phyloP scores from a whole-genome alignment of 2,113 vertebrate genomes.

The Thryonomys swinderianus region DNA sequence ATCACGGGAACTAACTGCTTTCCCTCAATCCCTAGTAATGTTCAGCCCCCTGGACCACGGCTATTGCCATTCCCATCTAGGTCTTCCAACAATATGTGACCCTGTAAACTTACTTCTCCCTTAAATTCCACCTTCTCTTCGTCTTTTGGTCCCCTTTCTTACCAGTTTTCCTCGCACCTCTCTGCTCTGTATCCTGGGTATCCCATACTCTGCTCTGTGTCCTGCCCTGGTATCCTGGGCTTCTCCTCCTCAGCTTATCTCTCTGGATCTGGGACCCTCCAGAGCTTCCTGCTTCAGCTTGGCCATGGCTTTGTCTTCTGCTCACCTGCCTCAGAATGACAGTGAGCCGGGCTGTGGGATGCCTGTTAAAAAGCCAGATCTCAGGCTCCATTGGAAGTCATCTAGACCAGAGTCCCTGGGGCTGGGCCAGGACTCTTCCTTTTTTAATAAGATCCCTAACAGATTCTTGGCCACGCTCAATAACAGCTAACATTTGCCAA shows the following conservation, averaged over 20 bases:
- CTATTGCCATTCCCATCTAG: background rate
- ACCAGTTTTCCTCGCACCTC: background rate
- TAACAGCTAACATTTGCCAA: background rate
- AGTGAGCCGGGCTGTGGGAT: background rate
- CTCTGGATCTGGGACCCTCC: background rate
- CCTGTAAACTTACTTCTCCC: background rate
- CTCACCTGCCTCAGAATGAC: background rate
- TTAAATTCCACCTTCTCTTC: background rate
- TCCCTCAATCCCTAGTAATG: background rate
- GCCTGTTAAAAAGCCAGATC: background rate
- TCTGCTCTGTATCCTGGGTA: background rate
- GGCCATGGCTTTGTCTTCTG: background rate
- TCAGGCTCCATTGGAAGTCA: background rate
- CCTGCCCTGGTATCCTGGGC: background rate
- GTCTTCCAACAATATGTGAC: background rate
- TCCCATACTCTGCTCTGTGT: too few relatives aligned
- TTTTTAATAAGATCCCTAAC: background rate
- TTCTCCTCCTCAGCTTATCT: background rate
- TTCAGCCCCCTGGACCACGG: background rate
- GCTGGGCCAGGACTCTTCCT: background rate
- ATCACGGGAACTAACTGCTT: background rate
- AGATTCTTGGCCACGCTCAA: rapidly evolving
- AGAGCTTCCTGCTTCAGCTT: too few relatives aligned
- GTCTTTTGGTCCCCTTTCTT: background rate
- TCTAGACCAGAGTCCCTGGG: too few relatives aligned